phyloP scores from a whole-genome alignment of 2,113 vertebrate genomes.

The Corythoichthys intestinalis region DNA sequence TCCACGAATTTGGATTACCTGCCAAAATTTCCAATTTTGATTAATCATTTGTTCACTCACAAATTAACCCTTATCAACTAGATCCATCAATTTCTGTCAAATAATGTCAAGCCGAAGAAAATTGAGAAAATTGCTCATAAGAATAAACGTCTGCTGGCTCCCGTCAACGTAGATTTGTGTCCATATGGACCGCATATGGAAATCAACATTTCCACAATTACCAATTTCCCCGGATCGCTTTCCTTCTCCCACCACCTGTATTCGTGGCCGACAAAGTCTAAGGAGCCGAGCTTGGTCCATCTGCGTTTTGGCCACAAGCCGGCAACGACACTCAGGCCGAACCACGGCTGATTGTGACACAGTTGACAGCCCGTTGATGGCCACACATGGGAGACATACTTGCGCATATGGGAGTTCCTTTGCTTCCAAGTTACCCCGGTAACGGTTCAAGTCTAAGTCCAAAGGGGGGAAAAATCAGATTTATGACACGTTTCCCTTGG shows the following conservation, averaged over 20 bases:
- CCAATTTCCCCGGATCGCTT: background rate
- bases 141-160: background rate
- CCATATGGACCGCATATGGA: constrained; percentile 16
- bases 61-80: background rate
- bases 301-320: constrained; percentile 23
- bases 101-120: background rate
- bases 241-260: constrained; percentile 13
- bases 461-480: background rate
- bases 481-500: background rate
- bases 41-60: background rate
- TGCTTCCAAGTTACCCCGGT: background rate
- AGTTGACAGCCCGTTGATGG: constrained; percentile 8
- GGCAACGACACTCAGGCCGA: constrained; percentile 4
- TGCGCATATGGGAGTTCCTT: background rate
- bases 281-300: constrained; percentile 10
- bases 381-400: background rate
- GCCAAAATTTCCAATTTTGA: background rate
- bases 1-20: background rate
- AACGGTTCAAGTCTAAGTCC: background rate
- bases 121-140: background rate
- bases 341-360: constrained; percentile 16
- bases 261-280: constrained; percentile 14
- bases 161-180: background rate
- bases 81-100: background rate
- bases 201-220: constrained; percentile 1